phyloP scores from a whole-genome alignment of 53 echinoderm and acorn worm species.

The Arbacia lixula region DNA sequence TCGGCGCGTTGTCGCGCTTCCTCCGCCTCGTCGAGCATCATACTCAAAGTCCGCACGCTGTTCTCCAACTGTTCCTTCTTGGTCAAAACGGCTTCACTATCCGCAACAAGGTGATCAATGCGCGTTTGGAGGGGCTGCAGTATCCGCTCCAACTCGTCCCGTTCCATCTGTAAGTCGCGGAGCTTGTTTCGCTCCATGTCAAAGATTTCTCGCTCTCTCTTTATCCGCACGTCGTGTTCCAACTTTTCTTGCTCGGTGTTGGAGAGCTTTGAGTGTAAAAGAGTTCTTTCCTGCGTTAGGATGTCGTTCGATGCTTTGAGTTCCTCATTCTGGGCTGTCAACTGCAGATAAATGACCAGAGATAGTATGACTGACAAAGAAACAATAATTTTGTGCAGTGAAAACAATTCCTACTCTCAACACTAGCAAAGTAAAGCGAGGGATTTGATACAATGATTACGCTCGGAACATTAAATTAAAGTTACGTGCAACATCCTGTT shows the following conservation, averaged over 20 bases:
- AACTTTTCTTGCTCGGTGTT: constrained; percentile 75
- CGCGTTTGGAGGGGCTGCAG: constrained; percentile 74
- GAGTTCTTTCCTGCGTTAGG: constrained; percentile 75
- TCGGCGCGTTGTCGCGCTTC: constrained; percentile 65
- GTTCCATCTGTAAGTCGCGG: constrained; percentile 61
- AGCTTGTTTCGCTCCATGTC: constrained; percentile 71
- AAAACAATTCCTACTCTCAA: no score
- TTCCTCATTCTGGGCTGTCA: constrained; percentile 76
- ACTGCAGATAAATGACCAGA: no score
- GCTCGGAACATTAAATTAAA: no score
- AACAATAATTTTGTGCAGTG: no score
- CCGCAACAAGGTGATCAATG: constrained; percentile 65
- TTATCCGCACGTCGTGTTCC: constrained; percentile 69
- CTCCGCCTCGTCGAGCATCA: constrained; percentile 66
- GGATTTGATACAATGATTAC: no score
- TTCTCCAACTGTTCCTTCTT: constrained; percentile 73
- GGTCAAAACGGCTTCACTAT: constrained; percentile 60
- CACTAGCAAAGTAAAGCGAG: no score
- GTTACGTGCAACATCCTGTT: no score
- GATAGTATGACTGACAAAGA: no score
- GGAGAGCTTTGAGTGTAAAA: constrained; percentile 80
- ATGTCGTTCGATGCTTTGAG: constrained; percentile 92
- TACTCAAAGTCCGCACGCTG: constrained; percentile 61
- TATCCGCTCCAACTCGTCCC: constrained; percentile 73
- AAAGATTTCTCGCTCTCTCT: constrained; percentile 79